Base-by-base conservation (phyloP, 2,888 invertebrate species). In the Orthosia cruda region DNA sequence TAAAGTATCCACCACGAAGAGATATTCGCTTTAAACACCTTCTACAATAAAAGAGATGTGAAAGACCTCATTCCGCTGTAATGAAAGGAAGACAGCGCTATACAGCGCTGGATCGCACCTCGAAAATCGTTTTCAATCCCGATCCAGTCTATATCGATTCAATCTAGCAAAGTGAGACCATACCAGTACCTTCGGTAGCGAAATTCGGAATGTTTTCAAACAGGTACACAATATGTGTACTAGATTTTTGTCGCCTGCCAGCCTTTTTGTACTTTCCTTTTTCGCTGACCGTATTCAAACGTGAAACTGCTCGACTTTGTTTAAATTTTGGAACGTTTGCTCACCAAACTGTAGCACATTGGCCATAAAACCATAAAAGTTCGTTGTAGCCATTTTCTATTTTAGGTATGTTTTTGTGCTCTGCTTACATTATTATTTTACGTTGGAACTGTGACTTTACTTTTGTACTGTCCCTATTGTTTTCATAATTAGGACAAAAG, bases 101-200 rank as follows among this genome's bases (percentile, higher is more conserved):
- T 71, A 74, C 54, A 57, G 55, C 65, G 72, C 59, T 57, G 58
- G 66, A 86, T 87, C 80, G 80, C 67, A 77, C 81, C 74, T 81
- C 65, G 80, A 81, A 87, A 88, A 86, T 86, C 83, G 86, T 86
- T 88, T 87, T 74, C 84, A 80, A 78, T 84, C 77, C 74, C 67
- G 73, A 85, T 87, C 49, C 83, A 81, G 79, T 72, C 82, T 85
- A 84, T 87, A 90, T 89, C 88, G 90, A 88, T 89, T 87, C 89
- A 90, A 90, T 90, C 87, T 89, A 75, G 85, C 79, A 84, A 86
- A 90, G 87, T 90, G 88, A 86, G 79, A 87, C 68, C 78, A 82
- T 86, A 80, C 77, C 15, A 70, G 70, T 82, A 57, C 68, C 77
- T 77, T 63, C 20, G 55, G 63, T 61, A 76, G 72, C 63, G 63